Evolutionary conservation across 2,113 vertebrate species (phyloP).

Genomic region (Coturnix japonica): DNA sequence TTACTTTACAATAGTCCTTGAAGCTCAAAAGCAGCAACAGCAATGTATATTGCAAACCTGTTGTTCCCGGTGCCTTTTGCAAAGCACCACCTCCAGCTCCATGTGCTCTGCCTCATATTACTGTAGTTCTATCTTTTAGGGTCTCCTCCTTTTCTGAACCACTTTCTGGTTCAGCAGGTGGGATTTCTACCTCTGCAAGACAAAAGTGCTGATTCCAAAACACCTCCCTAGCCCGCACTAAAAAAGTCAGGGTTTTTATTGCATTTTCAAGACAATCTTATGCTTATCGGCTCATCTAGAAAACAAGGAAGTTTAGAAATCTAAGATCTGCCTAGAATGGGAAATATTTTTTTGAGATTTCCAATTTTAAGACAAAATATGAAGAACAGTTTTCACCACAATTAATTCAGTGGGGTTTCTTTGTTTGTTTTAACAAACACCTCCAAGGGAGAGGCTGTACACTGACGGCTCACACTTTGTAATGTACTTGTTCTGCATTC

Average conservation of each 20-base stretch:
- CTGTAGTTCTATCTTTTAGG: background rate
- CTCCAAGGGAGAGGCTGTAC: background rate
- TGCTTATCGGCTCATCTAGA: background rate
- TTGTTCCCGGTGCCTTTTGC: background rate
- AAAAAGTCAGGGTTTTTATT: background rate
- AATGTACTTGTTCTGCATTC: background rate
- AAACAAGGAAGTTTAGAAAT: background rate
- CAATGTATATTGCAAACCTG: background rate
- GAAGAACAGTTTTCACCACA: background rate
- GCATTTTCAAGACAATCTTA: background rate
- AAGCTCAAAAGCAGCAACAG: background rate
- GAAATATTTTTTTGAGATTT: background rate
- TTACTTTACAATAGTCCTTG: background rate
- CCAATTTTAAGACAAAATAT: background rate
- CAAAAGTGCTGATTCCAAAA: background rate
- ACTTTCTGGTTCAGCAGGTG: background rate
- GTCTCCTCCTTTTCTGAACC: background rate
- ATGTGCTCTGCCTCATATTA: background rate
- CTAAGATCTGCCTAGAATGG: background rate
- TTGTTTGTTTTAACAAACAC: too few species aligned
- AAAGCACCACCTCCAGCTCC: background rate
- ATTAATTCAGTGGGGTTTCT: background rate
- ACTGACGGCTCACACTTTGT: background rate
- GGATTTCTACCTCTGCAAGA: background rate
- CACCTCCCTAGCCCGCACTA: background rate